Evolutionary conservation across 2,113 vertebrate genomes (phyloP), one percentile per base, ranked within the genome.

Genomic region (Plecturocebus donacophilus): DNA sequence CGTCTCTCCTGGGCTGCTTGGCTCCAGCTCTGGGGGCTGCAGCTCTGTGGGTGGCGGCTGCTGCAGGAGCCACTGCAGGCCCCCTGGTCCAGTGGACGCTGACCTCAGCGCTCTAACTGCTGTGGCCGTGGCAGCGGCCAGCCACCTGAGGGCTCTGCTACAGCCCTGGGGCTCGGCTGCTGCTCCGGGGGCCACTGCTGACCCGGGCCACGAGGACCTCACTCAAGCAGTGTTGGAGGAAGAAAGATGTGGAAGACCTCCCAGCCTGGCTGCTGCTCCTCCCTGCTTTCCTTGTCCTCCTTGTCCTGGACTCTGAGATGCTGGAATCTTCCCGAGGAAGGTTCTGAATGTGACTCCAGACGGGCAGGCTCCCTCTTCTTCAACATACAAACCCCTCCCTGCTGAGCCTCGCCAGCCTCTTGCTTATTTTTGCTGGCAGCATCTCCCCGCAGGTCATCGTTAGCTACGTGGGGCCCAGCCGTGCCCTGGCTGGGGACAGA

Each of bases 11-110:
- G 82, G 47, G 61, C 45, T 68, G 88, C 58, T 81, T 21, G 56
- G 75, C 16, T 80, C 58, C 10, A 32, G 61, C 38, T 80, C 73
- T 20, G 45, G 83, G 4, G 71, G 87, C n/a, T 93, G 95, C 52
- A 66, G 66, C 38, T 96, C 95, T 35, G 92, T 92, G 8, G 75
- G 82, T 58, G 92, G 88, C 0, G 58, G 83, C 70, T 91, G 88
- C 95, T 91, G 95, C 58, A 68, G 82, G 45, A 87, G 83, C 84
- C 89, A 92, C 93, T 85, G 85, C 71, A 64, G n/a, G 25, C 91
- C 81, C 38, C 82, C 54, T 3, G 71, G 1, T 90, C 86, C 21
- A 12, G 52, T 0, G 6, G 32, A 4, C 25, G 0, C 45, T 2
- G 40, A 56, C 93, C 20, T 19, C 93, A 92, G 49, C 92, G 93